A percentile compares a stretch with the other conserved stretches of the same genome.
phyloP scores from a whole-genome alignment of 1,140 invertebrate species.

The Drosophila burlai region DNA sequence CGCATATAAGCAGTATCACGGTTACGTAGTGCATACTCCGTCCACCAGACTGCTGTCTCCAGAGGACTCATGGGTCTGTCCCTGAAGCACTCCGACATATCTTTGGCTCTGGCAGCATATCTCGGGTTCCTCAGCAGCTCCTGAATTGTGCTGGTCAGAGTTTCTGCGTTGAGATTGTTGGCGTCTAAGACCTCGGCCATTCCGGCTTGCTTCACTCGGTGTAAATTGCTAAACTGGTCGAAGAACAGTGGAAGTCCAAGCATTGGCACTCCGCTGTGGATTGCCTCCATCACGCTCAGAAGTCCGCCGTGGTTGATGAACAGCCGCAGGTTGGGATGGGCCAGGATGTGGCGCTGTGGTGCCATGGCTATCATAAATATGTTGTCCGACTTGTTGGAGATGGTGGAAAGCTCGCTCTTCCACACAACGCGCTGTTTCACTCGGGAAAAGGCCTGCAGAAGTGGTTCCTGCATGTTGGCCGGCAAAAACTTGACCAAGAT shows the following conservation, averaged over 20 bases:
- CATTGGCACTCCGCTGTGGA: conserved; percentile 26
- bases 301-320: conserved; percentile 56
- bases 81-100: conserved; percentile 86
- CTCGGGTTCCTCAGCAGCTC: conserved; percentile 29
- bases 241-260: conserved; percentile 47
- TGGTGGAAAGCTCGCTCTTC: conserved; percentile 85
- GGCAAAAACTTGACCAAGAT: conserved; percentile 86
- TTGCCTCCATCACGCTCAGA: conserved; percentile 46
- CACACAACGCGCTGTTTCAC: conserved; percentile 85
- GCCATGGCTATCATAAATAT: conserved; percentile 87
- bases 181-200: conserved; percentile 83
- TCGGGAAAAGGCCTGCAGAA: conserved; percentile 28
- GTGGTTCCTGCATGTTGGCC: conserved; percentile 75
- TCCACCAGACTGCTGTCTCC: conserved; percentile 87
- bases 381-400: conserved; percentile 86
- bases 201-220: conserved; percentile 84
- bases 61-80: conserved; percentile 86
- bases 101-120: conserved; percentile 20
- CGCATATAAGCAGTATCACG: conserved; percentile 78
- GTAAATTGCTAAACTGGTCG: conserved; percentile 54
- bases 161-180: conserved; percentile 6
- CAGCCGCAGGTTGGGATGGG: conserved; percentile 51
- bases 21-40: conserved; percentile 86
- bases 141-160: conserved; percentile 9
- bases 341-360: conserved; percentile 86